A percentile compares a stretch with the other conserved stretches of the same genome.
Evolutionary conservation across 2,797 vertebrate species (phyloP).

Genomic region (Pangasius macronema): DNA sequence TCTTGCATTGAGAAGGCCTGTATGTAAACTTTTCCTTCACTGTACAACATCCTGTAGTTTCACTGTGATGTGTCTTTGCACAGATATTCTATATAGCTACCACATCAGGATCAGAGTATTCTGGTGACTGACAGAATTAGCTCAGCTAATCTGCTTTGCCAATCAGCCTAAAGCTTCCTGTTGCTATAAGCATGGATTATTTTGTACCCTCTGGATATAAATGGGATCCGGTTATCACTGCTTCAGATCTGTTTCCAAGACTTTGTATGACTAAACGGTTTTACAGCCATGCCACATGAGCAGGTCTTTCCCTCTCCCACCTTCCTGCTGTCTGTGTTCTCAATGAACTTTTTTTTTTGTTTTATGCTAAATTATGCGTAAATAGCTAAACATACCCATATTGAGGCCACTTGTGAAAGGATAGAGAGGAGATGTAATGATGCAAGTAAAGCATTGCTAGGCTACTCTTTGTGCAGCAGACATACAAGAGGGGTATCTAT

Average conservation of each 20-base stretch:
- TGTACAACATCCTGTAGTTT: not conserved
- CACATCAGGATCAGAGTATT: not conserved
- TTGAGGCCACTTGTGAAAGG: not conserved
- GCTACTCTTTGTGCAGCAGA: slow-evolving; percentile 12
- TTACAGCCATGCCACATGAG: slow-evolving; percentile 30
- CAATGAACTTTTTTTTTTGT: not conserved
- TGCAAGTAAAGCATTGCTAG: not conserved
- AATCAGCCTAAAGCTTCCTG: slow-evolving; percentile 16
- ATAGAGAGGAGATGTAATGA: slow-evolving; percentile 5
- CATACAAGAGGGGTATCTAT: not conserved
- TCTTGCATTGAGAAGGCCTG: not conserved
- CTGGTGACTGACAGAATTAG: not conserved
- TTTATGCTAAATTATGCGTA: not conserved
- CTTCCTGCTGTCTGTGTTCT: not conserved
- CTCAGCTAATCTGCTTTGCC: slow-evolving; percentile 10
- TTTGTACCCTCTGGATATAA: slow-evolving; percentile 26
- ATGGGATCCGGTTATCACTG: slow-evolving; percentile 34
- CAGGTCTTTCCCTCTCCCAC: slow-evolving; percentile 13
- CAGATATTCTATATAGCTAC: not conserved
- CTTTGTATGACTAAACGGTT: slow-evolving; percentile 34
- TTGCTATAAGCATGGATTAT: not conserved
- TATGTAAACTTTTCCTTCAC: not conserved
- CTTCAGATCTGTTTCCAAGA: slow-evolving; percentile 24
- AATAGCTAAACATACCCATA: not conserved
- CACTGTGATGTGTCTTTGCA: not conserved